Conservation (phyloP, 92 coral and sea anemone species). For the Metridium senile region DNA sequence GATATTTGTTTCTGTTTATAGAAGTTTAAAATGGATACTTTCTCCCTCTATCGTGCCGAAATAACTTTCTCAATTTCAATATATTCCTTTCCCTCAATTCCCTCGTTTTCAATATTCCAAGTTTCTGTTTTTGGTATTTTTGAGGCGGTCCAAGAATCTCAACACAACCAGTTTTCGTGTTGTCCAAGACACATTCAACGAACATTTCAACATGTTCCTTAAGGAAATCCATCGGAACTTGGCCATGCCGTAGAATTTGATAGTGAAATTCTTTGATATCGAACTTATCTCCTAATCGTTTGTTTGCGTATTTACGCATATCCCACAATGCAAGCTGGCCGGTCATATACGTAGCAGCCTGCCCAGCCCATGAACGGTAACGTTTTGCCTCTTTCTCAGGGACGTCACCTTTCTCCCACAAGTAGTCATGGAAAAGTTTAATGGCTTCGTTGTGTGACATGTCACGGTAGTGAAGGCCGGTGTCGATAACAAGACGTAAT, state of each 20-base stretch:
- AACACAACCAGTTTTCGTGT: conserved; percentile 35
- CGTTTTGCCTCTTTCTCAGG: conserved; percentile 50
- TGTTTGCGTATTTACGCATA: conserved; percentile 56
- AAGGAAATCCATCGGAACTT: conserved; percentile 50
- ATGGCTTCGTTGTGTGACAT: conserved; percentile 67
- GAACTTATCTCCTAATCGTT: conserved; percentile 42
- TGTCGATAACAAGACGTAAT: conserved; percentile 62
- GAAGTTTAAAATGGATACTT: not conserved
- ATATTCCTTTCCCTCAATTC: conserved; percentile 18
- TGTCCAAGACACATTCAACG: conserved; percentile 45
- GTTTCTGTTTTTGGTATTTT: conserved; percentile 2
- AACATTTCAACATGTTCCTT: conserved; percentile 47
- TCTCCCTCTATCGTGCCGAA: not conserved
- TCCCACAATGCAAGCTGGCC: conserved; percentile 62
- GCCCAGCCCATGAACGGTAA: conserved; percentile 74
- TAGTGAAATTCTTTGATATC: conserved; percentile 64
- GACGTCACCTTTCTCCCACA: conserved; percentile 66
- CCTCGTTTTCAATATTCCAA: not conserved
- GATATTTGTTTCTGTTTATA: not conserved
- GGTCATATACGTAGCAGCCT: conserved; percentile 67
- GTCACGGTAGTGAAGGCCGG: conserved; percentile 58
- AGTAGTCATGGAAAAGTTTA: conserved; percentile 44
- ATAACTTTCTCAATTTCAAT: conserved; percentile 25
- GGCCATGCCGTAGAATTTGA: conserved; percentile 59
- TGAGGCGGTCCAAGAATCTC: conserved; percentile 21